These are phyloP conservation scores for Apaloderma vittatum DNA, from an alignment of 2,113 vertebrate species.

Conservation along the genomic window DNA sequence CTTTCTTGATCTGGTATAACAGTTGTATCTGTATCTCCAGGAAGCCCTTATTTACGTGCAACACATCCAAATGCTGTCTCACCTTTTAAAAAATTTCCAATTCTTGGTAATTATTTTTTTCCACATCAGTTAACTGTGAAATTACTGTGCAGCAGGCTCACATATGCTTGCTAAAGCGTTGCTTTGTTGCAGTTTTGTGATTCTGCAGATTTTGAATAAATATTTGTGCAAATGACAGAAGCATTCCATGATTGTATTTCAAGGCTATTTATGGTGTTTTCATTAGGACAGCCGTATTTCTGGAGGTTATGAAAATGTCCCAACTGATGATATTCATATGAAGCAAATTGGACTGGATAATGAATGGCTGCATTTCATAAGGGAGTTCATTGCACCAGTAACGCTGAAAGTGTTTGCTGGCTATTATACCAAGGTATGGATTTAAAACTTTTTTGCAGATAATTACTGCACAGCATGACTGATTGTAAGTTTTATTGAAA, in stretches of 20 bases:
- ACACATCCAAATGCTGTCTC: not conserved
- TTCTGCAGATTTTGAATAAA: not conserved
- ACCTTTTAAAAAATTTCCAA: not conserved
- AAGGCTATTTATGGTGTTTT: not conserved
- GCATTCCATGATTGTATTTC: not conserved
- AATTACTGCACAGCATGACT: not conserved
- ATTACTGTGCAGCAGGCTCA: not conserved
- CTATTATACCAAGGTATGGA: constrained; percentile 94
- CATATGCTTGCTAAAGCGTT: not conserved
- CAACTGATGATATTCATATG: constrained; percentile 98
- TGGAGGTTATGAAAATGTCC: constrained; percentile 97
- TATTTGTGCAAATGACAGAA: not conserved
- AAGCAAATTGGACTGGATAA: constrained; percentile 91
- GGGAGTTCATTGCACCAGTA: constrained; percentile 96
- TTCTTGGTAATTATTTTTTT: not conserved
- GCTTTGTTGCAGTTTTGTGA: not conserved
- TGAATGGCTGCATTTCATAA: constrained; percentile 97
- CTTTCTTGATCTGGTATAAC: not conserved
- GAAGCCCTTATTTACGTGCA: not conserved
- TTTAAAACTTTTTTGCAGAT: not conserved
- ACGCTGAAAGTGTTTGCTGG: constrained; percentile 96
- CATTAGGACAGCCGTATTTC: constrained; percentile 92
- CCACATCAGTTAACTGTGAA: not conserved
- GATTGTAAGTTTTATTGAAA: not conserved
- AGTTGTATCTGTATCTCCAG: not conserved